Evolutionary conservation across 2,113 vertebrate genomes (phyloP), one percentile per base, ranked within the genome.

Genomic region (Hymenochirus boettgeri): DNA sequence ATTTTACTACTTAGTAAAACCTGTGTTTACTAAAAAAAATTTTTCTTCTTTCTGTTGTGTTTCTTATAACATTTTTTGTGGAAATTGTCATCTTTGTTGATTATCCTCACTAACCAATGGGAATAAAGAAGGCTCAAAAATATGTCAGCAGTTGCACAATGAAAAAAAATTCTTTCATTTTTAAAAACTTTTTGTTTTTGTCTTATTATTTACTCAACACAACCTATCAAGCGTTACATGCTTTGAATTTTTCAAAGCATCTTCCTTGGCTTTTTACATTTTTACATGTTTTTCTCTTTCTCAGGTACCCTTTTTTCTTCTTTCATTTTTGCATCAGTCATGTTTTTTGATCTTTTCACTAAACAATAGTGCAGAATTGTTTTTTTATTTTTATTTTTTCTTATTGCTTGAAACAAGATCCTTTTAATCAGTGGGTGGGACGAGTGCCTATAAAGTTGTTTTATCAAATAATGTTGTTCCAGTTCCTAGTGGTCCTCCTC

Each of bases 401-500:
- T 82, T 75, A 76, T 79, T 83, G 82, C 73, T 75, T 75, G 76
- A 83, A 77, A 76, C 74, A 74, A 70, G 78, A 76, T 85, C 61
- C 80, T 82, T 90, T 90, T 87, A 76, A 70, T 80, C 61, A 73
- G 65, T 83, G 83, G 82, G 84, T 89, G 77, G 83, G 79, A 85
- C 78, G 82, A 73, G 81, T 90, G 80, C 80, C 89, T 91, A 85
- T 95, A 90, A 95, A 92, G 88, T 85, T 93, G 75, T 93, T 95
- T 88, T 96, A 91, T 94, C 90, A 93, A 83, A 92, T 98, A 93
- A 85, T 96, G 88, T 97, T 93, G 90, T 93, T 94, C 92, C 95
- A 99, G 96, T 99, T 94, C 96, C 96, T 91, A 99, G 96, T 75
- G 96, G 96, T 89, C 96, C 96, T 84, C 96, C 96, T 97, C 96